These are phyloP conservation scores for Buteo buteo DNA, from an alignment of 2,113 vertebrate genomes.

Conservation along the genomic window DNA sequence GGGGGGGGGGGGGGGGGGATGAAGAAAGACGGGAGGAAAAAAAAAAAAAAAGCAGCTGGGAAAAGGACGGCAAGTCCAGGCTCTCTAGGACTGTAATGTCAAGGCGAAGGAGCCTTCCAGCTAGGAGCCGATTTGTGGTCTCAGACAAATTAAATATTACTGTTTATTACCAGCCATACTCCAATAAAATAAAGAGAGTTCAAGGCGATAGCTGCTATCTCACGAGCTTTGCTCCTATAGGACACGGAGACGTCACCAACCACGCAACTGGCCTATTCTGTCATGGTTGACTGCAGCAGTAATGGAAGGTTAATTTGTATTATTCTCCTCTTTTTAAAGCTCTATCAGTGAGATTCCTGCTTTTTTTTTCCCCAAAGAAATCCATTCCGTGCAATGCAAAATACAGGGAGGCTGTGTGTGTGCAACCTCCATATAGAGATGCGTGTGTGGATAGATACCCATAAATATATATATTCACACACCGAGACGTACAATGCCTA, in stretches of 20 bases:
- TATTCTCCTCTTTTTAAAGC: constrained; percentile 55
- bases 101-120: constrained; percentile 57
- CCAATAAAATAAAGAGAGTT: constrained; percentile 80
- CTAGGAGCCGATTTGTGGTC: constrained; percentile 66
- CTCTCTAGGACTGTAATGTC: constrained; percentile 13
- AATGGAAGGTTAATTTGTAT: constrained; percentile 65
- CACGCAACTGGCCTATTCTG: constrained; percentile 73
- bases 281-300: constrained; percentile 66
- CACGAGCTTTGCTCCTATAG: constrained; percentile 80
- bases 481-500: background rate
- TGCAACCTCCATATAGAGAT: fast-evolving
- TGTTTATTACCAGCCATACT: constrained; percentile 78
- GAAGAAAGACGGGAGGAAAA: background rate
- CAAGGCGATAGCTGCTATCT: constrained; percentile 72
- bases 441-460: fast-evolving
- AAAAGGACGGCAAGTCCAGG: background rate
- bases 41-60: background rate
- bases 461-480: background rate
- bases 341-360: constrained; percentile 15
- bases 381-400: background rate
- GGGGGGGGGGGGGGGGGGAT: background rate
- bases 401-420: background rate
- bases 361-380: background rate
- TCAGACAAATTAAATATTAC: constrained; percentile 79
- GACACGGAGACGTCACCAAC: constrained; percentile 75